Evolutionary conservation across 2,797 vertebrate species (phyloP).

Genomic region (Diceros bicornis): DNA sequence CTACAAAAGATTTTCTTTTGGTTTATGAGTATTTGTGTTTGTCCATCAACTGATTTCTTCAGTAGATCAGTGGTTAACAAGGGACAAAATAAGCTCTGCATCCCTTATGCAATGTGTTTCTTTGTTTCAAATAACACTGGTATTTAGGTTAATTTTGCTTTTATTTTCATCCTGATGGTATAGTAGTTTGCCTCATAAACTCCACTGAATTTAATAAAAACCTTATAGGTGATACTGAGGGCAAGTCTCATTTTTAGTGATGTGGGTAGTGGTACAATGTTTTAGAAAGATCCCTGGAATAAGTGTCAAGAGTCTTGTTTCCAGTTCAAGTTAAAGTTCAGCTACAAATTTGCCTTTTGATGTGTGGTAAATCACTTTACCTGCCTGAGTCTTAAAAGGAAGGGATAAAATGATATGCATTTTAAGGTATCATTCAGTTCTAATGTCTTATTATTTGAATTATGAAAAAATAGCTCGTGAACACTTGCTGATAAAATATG

Average conservation of each 20-base stretch:
- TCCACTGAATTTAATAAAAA: conserved; percentile 45
- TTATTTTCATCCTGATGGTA: background rate
- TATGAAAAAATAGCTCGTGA: conserved; percentile 52
- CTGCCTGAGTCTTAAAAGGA: conserved; percentile 8
- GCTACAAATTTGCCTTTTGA: conserved; percentile 38
- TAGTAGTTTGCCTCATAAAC: conserved; percentile 44
- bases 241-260: conserved; percentile 23
- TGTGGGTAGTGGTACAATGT: background rate
- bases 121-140: background rate
- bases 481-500: conserved; percentile 65
- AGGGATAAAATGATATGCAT: conserved; percentile 13
- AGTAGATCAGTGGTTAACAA: background rate
- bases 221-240: background rate
- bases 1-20: background rate
- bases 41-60: background rate
- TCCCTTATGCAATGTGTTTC: background rate
- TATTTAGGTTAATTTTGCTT: conserved; percentile 31
- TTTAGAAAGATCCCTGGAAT: background rate
- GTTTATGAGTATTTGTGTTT: conserved; percentile 36
- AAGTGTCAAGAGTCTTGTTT: background rate
- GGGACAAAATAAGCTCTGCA: background rate
- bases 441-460: conserved; percentile 58
- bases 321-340: conserved; percentile 38
- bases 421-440: conserved; percentile 37
- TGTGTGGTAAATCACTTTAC: conserved; percentile 17